A percentile compares a stretch with the other conserved stretches of the same genome.
These are phyloP conservation scores for Zapornia atra DNA, from an alignment of 2,113 vertebrate species.

Conservation along the genomic window DNA sequence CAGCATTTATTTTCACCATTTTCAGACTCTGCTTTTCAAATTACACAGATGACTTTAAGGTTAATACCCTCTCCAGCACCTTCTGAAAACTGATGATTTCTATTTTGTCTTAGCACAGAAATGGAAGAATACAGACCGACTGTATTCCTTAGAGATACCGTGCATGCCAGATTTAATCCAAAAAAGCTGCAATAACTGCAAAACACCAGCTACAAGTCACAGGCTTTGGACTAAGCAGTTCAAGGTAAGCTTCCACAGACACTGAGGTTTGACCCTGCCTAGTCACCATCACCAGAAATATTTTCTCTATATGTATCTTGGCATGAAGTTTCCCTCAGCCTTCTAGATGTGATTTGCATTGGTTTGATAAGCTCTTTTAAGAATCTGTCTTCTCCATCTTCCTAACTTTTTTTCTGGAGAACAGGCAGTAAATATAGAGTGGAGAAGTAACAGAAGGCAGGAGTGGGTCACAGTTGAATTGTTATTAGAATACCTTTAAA, in stretches of 20 bases:
- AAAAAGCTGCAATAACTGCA: neutral
- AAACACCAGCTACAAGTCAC: neutral
- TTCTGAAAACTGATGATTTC: neutral
- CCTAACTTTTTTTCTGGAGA: neutral
- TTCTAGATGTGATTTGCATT: neutral
- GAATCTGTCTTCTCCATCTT: neutral
- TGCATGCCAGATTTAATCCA: neutral
- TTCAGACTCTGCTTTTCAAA: constrained; percentile 8
- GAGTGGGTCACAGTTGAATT: neutral
- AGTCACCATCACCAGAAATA: neutral
- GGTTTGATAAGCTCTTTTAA: neutral
- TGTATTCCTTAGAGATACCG: neutral
- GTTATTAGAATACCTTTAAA: neutral
- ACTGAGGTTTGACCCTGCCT: neutral
- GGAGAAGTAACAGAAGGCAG: neutral
- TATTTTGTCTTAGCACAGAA: neutral
- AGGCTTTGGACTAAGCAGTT: neutral
- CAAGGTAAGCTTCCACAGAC: neutral
- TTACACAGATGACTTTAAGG: neutral
- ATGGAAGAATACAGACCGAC: neutral
- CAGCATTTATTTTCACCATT: neutral
- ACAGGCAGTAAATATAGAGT: neutral
- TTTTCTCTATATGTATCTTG: neutral
- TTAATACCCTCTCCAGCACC: neutral
- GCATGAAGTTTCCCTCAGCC: neutral